These are phyloP conservation scores for Clarias platycephalus DNA, from an alignment of 2,797 vertebrate species.

Conservation along the genomic window DNA sequence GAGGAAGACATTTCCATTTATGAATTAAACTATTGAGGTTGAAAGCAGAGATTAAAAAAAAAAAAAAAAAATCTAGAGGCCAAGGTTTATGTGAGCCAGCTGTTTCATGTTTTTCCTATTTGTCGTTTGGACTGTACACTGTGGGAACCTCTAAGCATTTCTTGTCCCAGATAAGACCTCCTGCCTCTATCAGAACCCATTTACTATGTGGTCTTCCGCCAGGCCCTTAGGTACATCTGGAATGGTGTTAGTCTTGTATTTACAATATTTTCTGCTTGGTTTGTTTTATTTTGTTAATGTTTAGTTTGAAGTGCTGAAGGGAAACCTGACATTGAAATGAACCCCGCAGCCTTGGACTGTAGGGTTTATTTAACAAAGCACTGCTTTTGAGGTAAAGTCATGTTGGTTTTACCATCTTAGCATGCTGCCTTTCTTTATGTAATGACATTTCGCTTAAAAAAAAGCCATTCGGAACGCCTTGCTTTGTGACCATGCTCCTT, in stretches of 20 bases:
- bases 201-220: slow-evolving; percentile 35
- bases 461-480: slow-evolving; percentile 20
- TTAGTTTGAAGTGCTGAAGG: slow-evolving; percentile 37
- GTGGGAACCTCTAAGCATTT: slow-evolving; percentile 15
- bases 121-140: background rate
- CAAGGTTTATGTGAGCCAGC: slow-evolving; percentile 38
- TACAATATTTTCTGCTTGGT: slow-evolving; percentile 32
- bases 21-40: slow-evolving; percentile 16
- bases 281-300: slow-evolving; percentile 33
- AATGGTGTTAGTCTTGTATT: slow-evolving; percentile 20
- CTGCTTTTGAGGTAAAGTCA: slow-evolving; percentile 41
- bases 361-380: slow-evolving; percentile 34
- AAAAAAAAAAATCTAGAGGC: background rate
- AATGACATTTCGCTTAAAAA: slow-evolving; percentile 1
- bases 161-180: slow-evolving; percentile 10
- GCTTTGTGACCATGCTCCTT: slow-evolving; percentile 26
- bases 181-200: slow-evolving; percentile 16
- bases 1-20: slow-evolving; percentile 6
- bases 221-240: slow-evolving; percentile 35
- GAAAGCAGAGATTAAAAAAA: slow-evolving; percentile 8
- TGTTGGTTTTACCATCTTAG: slow-evolving; percentile 36
- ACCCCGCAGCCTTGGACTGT: slow-evolving; percentile 26
- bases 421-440: background rate
- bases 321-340: slow-evolving; percentile 31
- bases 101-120: slow-evolving; percentile 34